These are phyloP conservation scores for Microctenopoma lineatum DNA, from an alignment of 2,797 vertebrate genomes.

Conservation along the genomic window DNA sequence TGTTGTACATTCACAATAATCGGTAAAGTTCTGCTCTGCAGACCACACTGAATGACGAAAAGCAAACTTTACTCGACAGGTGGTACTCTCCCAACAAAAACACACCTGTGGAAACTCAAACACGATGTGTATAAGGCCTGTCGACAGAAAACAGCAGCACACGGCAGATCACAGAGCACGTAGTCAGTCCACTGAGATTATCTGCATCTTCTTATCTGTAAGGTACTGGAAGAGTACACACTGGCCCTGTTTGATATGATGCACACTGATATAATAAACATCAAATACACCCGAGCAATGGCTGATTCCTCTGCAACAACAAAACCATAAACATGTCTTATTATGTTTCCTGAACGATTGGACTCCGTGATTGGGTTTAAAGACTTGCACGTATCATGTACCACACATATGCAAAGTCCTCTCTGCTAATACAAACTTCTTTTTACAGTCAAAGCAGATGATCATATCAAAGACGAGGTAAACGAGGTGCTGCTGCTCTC, in stretches of 20 bases:
- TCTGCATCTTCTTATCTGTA: not conserved
- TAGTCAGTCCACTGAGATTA: conserved; percentile 12
- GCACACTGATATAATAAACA: conserved; percentile 36
- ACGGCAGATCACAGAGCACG: conserved; percentile 46
- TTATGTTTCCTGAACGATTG: conserved; percentile 44
- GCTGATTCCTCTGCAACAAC: conserved; percentile 29
- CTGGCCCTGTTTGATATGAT: conserved; percentile 1
- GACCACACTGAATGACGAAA: conserved; percentile 2
- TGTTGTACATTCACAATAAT: not conserved
- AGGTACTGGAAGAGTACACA: not conserved
- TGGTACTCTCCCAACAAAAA: conserved; percentile 53
- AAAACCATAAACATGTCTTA: conserved; percentile 53
- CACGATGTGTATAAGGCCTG: conserved; percentile 47
- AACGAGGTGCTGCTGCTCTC: not conserved
- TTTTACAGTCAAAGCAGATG: not conserved
- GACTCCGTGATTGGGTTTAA: not conserved
- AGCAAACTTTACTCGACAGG: conserved; percentile 28
- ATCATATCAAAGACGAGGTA: no score
- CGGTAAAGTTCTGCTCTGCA: not conserved
- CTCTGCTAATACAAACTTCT: conserved; percentile 16
- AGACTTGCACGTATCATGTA: not conserved
- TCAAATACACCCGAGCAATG: conserved; percentile 25
- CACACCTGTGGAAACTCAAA: conserved; percentile 80
- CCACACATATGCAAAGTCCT: not conserved
- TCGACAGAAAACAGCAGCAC: conserved; percentile 48